Base-by-base conservation (phyloP, 2,113 vertebrate species). In the Entomyzon cyanotis region DNA sequence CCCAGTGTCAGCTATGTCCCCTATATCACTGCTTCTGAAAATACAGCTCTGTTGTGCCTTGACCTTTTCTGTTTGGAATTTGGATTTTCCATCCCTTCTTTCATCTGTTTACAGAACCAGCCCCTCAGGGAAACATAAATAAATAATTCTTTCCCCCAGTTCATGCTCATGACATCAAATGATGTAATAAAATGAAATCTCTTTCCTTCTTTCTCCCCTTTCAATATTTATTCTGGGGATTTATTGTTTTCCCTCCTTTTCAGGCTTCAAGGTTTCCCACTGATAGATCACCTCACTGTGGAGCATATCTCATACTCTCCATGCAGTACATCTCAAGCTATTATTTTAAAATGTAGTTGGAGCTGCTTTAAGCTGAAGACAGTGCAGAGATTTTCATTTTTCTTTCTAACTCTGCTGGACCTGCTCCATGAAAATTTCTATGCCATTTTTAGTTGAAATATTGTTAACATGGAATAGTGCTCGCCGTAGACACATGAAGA, bases 131-230 rank as follows among this genome's bases (percentile, higher is more conserved):
- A 90, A 93, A 55, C 65, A 58, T 35, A 55, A 86, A 77, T 76
- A 91, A 74, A 90, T 84, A 93, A 93, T 94, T 89, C 74, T 83
- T 87, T 60, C 71, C 80, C 56, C 84, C 28, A 25, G 42, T 89
- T 90, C 65, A 79, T 63, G 84, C 59, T 86, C 67, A 13, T 84
- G 87, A 60, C 80, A 94, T 82, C 91, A 89, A 94, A 94, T 94
- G 59, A 94, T 93, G 88, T 74, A 87, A 94, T 87, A 84, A 94
- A 96, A 88, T 44, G 81, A 95, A 93, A 88, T 82, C 62, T 91
- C 69, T 92, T 64, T 87, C 47, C 87, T 82, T 56, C 91, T 91
- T 83, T 85, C 84, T 90, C 75, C 56, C 87, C 50, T 89, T 88
- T 70, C 92, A 94, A 85, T 82, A 81, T 96, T 96, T 94, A 79